Percentiles rank a stretch among this genome's conserved stretches.
Conservation (phyloP, 2,797 vertebrate species). For the Crax fasciolata region DNA sequence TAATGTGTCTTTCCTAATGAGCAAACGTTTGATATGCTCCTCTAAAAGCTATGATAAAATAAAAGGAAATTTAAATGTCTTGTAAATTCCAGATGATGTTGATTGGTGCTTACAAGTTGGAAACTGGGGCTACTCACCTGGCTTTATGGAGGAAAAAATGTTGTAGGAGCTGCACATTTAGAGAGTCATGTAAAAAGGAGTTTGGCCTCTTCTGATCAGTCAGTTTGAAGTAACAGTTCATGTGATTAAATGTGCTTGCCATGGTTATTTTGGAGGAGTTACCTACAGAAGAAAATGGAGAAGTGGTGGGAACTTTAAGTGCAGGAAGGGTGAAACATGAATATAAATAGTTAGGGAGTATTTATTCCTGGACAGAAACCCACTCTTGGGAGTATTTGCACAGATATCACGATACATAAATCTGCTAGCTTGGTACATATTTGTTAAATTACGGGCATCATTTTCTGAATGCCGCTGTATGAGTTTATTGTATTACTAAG, state of each 20-base stretch:
- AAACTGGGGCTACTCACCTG: background rate
- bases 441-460: background rate
- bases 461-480: constrained; percentile 15
- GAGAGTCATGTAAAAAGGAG: constrained; percentile 42
- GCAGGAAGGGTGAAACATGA: background rate
- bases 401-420: background rate
- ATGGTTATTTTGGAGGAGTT: background rate
- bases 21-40: constrained; percentile 67
- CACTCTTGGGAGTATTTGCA: background rate
- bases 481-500: background rate
- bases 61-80: constrained; percentile 40
- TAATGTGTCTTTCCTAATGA: constrained; percentile 76
- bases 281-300: background rate
- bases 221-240: background rate
- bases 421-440: background rate
- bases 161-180: constrained; percentile 23
- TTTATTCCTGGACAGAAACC: constrained; percentile 11
- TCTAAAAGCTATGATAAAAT: constrained; percentile 74
- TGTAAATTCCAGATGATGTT: constrained; percentile 46
- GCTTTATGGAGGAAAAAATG: background rate
- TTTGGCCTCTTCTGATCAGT: constrained; percentile 30
- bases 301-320: background rate
- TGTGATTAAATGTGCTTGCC: constrained; percentile 35
- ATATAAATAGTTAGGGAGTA: background rate
- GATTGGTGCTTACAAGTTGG: constrained; percentile 2